Percentiles rank a stretch among this genome's conserved stretches.
Conservation (phyloP, 2,888 invertebrate genomes). For the Polydrusus cervinus region DNA sequence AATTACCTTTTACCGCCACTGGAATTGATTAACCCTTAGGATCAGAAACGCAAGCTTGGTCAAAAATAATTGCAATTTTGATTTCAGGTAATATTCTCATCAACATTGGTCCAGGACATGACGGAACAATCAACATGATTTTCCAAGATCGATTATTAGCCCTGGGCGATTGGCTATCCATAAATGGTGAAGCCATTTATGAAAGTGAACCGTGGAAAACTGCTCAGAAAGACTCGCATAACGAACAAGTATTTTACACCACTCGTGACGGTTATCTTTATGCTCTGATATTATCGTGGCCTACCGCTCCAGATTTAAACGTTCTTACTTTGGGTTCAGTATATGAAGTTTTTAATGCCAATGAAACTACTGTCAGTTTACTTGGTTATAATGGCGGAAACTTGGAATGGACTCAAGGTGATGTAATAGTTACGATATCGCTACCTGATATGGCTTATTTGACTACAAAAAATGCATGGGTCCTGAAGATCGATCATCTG, state of each 20-base stretch:
- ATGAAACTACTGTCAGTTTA: conserved; percentile 4
- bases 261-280: conserved; percentile 72
- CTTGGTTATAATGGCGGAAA: conserved; percentile 16
- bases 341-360: conserved; percentile 44
- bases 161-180: conserved; percentile 85
- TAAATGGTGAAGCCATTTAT: conserved; percentile 93
- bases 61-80: neutral
- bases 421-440: conserved; percentile 5
- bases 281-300: conserved; percentile 83
- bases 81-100: conserved; percentile 81
- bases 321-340: conserved; percentile 71
- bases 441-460: conserved; percentile 35
- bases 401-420: conserved; percentile 10
- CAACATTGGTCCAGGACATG: conserved; percentile 91
- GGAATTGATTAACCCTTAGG: no score
- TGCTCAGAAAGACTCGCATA: conserved; percentile 85
- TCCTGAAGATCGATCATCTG: conserved; percentile 14
- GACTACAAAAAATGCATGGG: conserved; percentile 23
- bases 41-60: no score
- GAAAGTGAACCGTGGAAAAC: conserved; percentile 81
- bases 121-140: conserved; percentile 88
- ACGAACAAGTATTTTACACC: conserved; percentile 68
- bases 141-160: conserved; percentile 87
- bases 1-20: no score
- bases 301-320: conserved; percentile 73